Evolutionary conservation across 2,113 vertebrate species (phyloP).

Genomic region (Lagenorhynchus albirostris): DNA sequence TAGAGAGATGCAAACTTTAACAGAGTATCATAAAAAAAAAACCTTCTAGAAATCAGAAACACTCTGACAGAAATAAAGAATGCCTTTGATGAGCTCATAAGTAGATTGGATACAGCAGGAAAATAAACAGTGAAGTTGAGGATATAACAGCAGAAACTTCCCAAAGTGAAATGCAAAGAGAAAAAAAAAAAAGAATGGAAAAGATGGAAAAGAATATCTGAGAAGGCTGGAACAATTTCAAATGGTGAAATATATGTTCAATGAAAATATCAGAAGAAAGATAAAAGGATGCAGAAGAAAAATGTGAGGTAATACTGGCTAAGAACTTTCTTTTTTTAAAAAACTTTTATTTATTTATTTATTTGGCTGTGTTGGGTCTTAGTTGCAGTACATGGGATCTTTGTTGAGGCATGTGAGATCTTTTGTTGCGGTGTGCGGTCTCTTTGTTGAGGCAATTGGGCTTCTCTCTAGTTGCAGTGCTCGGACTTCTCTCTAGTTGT

Average conservation of each 20-base stretch:
- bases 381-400: too few relatives aligned
- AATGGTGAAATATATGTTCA: not conserved
- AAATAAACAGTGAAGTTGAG: not conserved
- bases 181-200: not conserved
- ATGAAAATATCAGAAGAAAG: not conserved
- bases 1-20: not conserved
- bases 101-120: not conserved
- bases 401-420: too few relatives aligned
- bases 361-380: too few relatives aligned
- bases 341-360: too few relatives aligned
- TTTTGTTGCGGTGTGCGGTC: too few relatives aligned
- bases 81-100: not conserved
- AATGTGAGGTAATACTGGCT: not conserved
- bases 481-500: too few relatives aligned
- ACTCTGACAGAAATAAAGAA: not conserved
- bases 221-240: not conserved
- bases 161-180: not conserved
- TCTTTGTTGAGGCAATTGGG: too few relatives aligned
- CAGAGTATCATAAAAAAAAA: not conserved
- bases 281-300: not conserved
- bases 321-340: not conserved
- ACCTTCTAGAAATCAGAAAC: not conserved
- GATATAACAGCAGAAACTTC: not conserved
- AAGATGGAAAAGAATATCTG: not conserved
- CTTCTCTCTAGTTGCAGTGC: too few relatives aligned